phyloP scores from a whole-genome alignment of 2,888 invertebrate genomes.

The Diaperis boleti region DNA sequence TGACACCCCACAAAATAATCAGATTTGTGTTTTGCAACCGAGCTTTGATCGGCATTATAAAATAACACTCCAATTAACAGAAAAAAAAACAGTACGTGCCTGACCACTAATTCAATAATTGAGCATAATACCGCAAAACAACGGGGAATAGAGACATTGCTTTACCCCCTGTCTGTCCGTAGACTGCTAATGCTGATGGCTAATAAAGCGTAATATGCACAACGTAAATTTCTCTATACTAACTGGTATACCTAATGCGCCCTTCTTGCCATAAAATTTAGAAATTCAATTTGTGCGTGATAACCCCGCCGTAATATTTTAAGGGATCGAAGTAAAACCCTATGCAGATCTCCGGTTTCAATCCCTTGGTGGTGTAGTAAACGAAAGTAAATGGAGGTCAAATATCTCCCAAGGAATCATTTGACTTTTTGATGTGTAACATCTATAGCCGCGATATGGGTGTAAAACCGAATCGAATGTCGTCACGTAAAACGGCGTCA shows the following conservation, averaged over 20 bases:
- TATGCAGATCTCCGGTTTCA: neutral
- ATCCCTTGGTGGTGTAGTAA: too few species aligned
- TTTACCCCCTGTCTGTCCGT: neutral
- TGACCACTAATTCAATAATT: conserved; percentile 19
- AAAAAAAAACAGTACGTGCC: conserved; percentile 30
- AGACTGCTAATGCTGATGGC: neutral
- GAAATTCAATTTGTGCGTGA: conserved; percentile 20
- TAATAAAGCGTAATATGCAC: conserved; percentile 1
- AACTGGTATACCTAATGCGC: neutral
- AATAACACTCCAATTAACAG: conserved; percentile 11
- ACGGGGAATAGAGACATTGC: neutral
- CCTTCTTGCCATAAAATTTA: conserved; percentile 6
- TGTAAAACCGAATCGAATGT: too few species aligned
- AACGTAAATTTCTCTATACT: neutral
- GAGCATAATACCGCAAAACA: conserved; percentile 1
- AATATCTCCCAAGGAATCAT: too few species aligned
- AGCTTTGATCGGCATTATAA: conserved; percentile 25
- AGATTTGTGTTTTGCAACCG: conserved; percentile 20
- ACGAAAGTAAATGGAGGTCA: too few species aligned
- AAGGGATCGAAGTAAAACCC: neutral
- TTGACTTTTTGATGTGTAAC: too few species aligned
- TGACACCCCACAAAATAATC: conserved; percentile 1
- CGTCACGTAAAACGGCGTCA: too few species aligned
- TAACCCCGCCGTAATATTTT: conserved; percentile 4
- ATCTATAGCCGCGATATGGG: too few species aligned